Percentiles rank a stretch among this genome's conserved stretches.
These are phyloP conservation scores for Meta bourneti DNA, from an alignment of 2,888 invertebrate genomes.

Conservation along the genomic window DNA sequence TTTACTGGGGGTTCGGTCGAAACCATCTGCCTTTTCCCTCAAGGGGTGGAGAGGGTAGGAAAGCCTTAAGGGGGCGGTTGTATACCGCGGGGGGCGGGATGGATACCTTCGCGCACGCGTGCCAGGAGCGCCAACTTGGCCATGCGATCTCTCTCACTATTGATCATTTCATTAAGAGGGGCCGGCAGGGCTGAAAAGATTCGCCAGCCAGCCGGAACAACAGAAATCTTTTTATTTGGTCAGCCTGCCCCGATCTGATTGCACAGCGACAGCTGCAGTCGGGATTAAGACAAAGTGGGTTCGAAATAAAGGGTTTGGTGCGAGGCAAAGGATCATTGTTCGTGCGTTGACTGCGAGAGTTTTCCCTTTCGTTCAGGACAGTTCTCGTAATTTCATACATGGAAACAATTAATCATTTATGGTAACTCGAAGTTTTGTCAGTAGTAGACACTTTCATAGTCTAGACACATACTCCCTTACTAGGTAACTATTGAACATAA, in stretches of 20 bases:
- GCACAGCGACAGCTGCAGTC: conserved; percentile 46
- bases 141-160: conserved; percentile 66
- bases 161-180: conserved; percentile 73
- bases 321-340: no score
- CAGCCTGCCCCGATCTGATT: conserved; percentile 45
- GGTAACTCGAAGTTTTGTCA: no score
- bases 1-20: conserved; percentile 71
- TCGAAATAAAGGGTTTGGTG: not conserved
- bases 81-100: conserved; percentile 50
- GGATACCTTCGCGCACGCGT: conserved; percentile 60
- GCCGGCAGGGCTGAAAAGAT: conserved; percentile 52
- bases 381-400: no score
- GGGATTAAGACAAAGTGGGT: conserved; percentile 9
- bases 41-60: conserved; percentile 64
- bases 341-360: no score
- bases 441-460: no score
- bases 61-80: conserved; percentile 60
- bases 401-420: no score
- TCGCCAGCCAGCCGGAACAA: conserved; percentile 36
- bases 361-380: no score
- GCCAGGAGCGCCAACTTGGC: conserved; percentile 30
- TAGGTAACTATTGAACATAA: no score
- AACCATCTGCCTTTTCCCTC: conserved; percentile 73
- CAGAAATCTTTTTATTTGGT: conserved; percentile 51
- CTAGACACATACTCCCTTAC: no score